phyloP scores from a whole-genome alignment of 37 sponge, comb jelly and placozoan species.

The Mnemiopsis leidyi region DNA sequence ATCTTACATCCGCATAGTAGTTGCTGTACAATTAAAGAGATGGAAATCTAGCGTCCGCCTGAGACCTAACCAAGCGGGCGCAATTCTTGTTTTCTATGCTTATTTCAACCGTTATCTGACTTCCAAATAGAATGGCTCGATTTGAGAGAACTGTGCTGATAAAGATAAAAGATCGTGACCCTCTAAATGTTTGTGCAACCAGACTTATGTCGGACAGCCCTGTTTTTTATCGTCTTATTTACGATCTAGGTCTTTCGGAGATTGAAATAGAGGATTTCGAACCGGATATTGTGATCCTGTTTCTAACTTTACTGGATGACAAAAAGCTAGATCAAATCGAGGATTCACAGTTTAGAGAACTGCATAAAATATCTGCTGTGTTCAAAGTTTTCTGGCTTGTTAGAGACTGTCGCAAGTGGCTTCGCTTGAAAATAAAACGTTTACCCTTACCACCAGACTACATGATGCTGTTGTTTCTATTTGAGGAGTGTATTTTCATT shows the following conservation, averaged over 20 bases:
- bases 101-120: no score
- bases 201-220: not conserved
- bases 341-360: not conserved
- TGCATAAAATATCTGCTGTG: not conserved
- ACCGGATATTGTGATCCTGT: not conserved
- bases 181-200: not conserved
- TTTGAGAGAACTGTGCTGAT: not conserved
- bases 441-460: not conserved
- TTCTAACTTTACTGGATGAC: not conserved
- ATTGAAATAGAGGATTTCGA: not conserved
- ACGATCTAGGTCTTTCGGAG: not conserved
- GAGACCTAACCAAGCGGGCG: no score
- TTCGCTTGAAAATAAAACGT: not conserved
- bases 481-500: not conserved
- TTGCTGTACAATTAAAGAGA: no score
- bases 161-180: not conserved
- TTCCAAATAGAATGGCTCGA: no score
- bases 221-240: not conserved
- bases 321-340: not conserved
- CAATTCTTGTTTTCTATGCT: no score
- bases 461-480: not conserved
- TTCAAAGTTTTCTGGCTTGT: not conserved
- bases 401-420: not conserved
- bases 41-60: no score
- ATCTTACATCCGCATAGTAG: no score